phyloP scores from a whole-genome alignment of 2,797 vertebrate species.

The Artibeus jamaicensis region DNA sequence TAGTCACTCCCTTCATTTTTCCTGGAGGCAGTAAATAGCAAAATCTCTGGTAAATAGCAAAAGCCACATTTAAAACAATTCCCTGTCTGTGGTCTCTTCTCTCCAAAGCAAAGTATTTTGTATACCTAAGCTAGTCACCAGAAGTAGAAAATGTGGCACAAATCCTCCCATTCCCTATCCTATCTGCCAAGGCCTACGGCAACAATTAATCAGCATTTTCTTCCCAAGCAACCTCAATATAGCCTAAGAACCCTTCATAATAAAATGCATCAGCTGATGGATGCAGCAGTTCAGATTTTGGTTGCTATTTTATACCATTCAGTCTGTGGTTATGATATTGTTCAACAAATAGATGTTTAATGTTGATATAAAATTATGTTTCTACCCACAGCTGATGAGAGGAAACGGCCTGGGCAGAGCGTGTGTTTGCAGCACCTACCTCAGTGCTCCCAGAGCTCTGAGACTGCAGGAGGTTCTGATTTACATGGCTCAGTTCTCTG shows the following conservation, averaged over 20 bases:
- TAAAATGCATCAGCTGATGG: background rate
- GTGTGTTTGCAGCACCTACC: conserved; percentile 79
- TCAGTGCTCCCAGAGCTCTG: conserved; percentile 77
- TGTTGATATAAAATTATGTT: background rate
- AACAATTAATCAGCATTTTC: background rate
- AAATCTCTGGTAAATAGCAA: background rate
- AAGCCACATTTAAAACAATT: conserved; percentile 1
- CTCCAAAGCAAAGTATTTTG: background rate
- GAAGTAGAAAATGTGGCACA: background rate
- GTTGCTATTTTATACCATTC: background rate
- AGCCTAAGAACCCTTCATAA: background rate
- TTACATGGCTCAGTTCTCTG: conserved; percentile 68
- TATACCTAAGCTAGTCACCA: background rate
- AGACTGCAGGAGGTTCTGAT: conserved; percentile 49
- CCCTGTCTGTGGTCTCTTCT: background rate
- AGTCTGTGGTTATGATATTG: background rate
- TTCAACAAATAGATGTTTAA: background rate
- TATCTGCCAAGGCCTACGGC: background rate
- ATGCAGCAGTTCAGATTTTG: background rate
- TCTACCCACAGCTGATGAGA: background rate
- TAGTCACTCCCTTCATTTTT: background rate
- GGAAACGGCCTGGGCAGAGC: background rate
- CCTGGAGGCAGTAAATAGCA: background rate
- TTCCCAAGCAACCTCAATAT: background rate
- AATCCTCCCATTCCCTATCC: background rate